Conservation (phyloP, 2,888 invertebrate species). For the Macaria liturata region DNA sequence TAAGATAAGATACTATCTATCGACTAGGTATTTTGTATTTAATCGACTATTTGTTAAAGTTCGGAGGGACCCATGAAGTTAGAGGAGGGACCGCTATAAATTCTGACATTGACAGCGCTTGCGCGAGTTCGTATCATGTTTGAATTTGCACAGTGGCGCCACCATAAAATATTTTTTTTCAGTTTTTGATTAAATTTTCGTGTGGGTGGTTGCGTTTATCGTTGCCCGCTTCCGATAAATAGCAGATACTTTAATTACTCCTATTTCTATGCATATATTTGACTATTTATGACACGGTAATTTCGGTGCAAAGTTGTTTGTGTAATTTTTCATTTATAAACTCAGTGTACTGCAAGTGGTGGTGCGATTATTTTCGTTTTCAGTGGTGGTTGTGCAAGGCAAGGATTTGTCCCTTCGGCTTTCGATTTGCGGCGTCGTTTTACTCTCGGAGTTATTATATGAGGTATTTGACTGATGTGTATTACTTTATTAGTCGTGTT, state of each 20-base stretch:
- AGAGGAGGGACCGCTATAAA: too few relatives aligned
- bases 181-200: conserved; percentile 74
- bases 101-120: conserved; percentile 22
- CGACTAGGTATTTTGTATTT: too few relatives aligned
- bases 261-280: conserved; percentile 55
- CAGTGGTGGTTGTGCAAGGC: conserved; percentile 74
- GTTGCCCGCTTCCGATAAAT: conserved; percentile 52
- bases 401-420: conserved; percentile 67
- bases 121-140: conserved; percentile 12
- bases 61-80: too few relatives aligned
- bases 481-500: conserved; percentile 24
- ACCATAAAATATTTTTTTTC: conserved; percentile 40
- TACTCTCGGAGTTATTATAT: conserved; percentile 41
- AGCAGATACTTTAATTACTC: conserved; percentile 68
- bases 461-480: conserved; percentile 50
- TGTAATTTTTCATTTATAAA: conserved; percentile 50
- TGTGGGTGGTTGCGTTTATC: conserved; percentile 59
- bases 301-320: conserved; percentile 52
- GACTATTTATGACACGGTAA: conserved; percentile 68
- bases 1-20: too few relatives aligned
- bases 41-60: too few relatives aligned
- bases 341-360: conserved; percentile 54
- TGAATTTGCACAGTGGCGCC: conserved; percentile 42
- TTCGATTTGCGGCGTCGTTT: conserved; percentile 46
- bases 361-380: conserved; percentile 66